phyloP scores from a whole-genome alignment of 2,797 vertebrate genomes.

The Echiichthys vipera region DNA sequence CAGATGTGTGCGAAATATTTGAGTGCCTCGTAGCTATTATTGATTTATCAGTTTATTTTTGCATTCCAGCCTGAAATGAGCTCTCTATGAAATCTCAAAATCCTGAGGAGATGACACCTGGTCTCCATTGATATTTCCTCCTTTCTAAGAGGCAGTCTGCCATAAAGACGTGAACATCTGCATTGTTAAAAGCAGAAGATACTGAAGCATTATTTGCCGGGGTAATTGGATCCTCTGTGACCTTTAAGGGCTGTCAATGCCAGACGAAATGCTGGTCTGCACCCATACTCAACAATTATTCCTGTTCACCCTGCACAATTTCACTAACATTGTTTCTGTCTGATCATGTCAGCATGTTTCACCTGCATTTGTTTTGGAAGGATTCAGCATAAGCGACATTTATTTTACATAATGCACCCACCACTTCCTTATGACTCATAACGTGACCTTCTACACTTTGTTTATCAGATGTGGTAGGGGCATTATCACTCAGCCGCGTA shows the following conservation, averaged over 20 bases:
- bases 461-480: conserved; percentile 23
- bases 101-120: conserved; percentile 34
- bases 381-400: conserved; percentile 29
- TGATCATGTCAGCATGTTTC: conserved; percentile 36
- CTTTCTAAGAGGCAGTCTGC: not conserved
- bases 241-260: conserved; percentile 15
- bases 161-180: not conserved
- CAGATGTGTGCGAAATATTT: conserved; percentile 64
- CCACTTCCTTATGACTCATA: conserved; percentile 49
- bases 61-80: conserved; percentile 29
- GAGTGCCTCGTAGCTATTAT: conserved; percentile 26
- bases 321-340: not conserved
- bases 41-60: conserved; percentile 56
- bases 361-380: conserved; percentile 12
- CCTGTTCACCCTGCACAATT: conserved; percentile 49
- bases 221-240: conserved; percentile 22
- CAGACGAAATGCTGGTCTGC: conserved; percentile 21
- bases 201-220: not conserved
- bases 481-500: conserved; percentile 32
- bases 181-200: conserved; percentile 12
- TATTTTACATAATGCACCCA: conserved; percentile 49
- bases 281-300: conserved; percentile 13
- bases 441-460: conserved; percentile 35
- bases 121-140: conserved; percentile 11
- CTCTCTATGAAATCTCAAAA: conserved; percentile 47